phyloP scores from a whole-genome alignment of 1,140 invertebrate species.

The Cyrtorhinus lividipennis region DNA sequence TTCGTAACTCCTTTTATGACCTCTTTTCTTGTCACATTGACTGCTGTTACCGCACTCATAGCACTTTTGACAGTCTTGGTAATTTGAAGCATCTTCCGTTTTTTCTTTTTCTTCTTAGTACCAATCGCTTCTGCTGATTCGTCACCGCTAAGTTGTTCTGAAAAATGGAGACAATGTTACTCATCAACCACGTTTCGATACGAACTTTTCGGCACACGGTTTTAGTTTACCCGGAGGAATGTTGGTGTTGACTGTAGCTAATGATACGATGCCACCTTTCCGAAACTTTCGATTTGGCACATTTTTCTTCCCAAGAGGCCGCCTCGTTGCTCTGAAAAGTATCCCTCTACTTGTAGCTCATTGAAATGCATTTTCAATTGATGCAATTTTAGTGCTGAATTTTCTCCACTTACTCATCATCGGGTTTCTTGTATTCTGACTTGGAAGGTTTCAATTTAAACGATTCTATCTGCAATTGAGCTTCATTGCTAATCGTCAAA shows the following conservation, averaged over 20 bases:
- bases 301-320: constrained; percentile 29
- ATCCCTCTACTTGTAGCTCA: too few relatives aligned
- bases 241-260: constrained; percentile 30
- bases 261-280: constrained; percentile 41
- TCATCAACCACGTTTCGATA: too few relatives aligned
- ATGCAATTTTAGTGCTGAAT: too few relatives aligned
- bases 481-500: neutral
- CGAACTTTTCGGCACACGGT: neutral
- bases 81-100: constrained; percentile 26
- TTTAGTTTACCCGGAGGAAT: constrained; percentile 22
- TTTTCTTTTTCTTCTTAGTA: constrained; percentile 36
- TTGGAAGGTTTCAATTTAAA: constrained; percentile 3
- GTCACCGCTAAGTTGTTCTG: constrained; percentile 38
- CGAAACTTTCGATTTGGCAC: constrained; percentile 36
- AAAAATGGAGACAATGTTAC: constrained; percentile 29
- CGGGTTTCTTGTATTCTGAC: neutral
- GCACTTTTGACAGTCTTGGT: constrained; percentile 18
- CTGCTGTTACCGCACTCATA: constrained; percentile 15
- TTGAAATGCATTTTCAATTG: too few relatives aligned
- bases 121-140: constrained; percentile 32
- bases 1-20: neutral
- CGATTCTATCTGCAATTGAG: neutral
- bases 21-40: constrained; percentile 10
- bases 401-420: constrained; percentile 8
- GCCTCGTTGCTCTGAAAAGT: constrained; percentile 25